Evolutionary conservation across 2,113 vertebrate genomes (phyloP).

Genomic region (Solea senegalensis): DNA sequence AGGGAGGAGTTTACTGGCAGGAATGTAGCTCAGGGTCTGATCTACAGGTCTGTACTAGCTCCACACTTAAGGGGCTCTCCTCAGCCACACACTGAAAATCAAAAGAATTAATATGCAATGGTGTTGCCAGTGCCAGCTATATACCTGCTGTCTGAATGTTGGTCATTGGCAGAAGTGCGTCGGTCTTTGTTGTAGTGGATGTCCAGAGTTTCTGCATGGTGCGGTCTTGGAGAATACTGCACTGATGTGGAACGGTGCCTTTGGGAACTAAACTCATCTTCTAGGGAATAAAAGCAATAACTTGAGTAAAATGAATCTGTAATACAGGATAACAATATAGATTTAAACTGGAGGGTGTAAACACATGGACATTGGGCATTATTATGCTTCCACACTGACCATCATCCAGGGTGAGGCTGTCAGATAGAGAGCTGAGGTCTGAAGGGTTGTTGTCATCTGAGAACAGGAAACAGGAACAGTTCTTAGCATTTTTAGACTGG

Average conservation of each 20-base stretch:
- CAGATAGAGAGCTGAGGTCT: slow-evolving; percentile 92
- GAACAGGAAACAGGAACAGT: slow-evolving; percentile 46
- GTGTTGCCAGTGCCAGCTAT: background rate
- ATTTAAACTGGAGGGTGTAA: background rate
- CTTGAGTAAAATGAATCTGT: slow-evolving; percentile 11
- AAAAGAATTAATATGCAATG: background rate
- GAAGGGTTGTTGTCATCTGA: slow-evolving; percentile 91
- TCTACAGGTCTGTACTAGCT: slow-evolving; percentile 76
- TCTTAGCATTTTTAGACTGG: background rate
- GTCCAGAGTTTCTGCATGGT: slow-evolving; percentile 85
- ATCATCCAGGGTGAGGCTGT: slow-evolving; percentile 91
- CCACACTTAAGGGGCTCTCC: background rate
- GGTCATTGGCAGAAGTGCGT: slow-evolving; percentile 67
- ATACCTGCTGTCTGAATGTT: slow-evolving; percentile 73
- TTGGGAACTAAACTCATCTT: slow-evolving; percentile 79
- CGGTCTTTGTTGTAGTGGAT: slow-evolving; percentile 69
- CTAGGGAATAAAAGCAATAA: slow-evolving; percentile 58
- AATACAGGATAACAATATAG: background rate
- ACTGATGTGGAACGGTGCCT: slow-evolving; percentile 86
- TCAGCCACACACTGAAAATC: slow-evolving; percentile 4
- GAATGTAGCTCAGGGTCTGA: slow-evolving; percentile 74
- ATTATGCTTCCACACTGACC: slow-evolving; percentile 77
- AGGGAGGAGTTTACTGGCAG: slow-evolving; percentile 63
- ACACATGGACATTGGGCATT: background rate
- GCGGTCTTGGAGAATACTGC: slow-evolving; percentile 89